These are phyloP conservation scores for Pseudopleuronectes americanus DNA, from an alignment of 2,797 vertebrate species.

Conservation along the genomic window DNA sequence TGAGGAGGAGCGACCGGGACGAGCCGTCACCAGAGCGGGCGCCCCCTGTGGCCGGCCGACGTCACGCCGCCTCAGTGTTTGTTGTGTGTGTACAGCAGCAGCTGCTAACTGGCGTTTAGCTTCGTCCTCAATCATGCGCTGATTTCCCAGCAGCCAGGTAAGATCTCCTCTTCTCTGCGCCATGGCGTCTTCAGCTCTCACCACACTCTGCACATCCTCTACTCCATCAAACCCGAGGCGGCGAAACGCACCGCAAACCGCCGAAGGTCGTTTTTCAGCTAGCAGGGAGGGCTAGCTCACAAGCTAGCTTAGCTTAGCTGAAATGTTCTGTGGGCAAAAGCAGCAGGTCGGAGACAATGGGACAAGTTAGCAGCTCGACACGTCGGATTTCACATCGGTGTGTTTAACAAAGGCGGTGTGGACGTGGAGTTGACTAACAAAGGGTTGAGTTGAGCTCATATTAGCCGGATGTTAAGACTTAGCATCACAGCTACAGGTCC, in stretches of 20 bases:
- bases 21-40: constrained; percentile 31
- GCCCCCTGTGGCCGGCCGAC: constrained; percentile 48
- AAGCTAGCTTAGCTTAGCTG: constrained; percentile 55
- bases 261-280: constrained; percentile 67
- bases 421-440: background rate
- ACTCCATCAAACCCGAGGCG: background rate
- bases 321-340: background rate
- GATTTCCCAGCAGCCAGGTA: constrained; percentile 67
- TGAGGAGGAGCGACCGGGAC: constrained; percentile 13
- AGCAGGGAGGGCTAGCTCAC: constrained; percentile 46
- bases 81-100: constrained; percentile 59
- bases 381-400: no score
- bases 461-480: background rate
- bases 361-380: background rate
- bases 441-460: accelerated
- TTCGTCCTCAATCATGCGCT: constrained; percentile 73
- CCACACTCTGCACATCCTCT: no score
- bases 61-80: constrained; percentile 64
- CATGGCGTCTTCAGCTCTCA: no score
- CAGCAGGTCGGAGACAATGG: background rate
- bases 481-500: constrained; percentile 24
- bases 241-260: constrained; percentile 40
- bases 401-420: no score
- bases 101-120: constrained; percentile 59
- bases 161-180: constrained; percentile 8